Evolutionary conservation across 2,888 invertebrate genomes (phyloP).

Genomic region (Aporophyla lueneburgensis): DNA sequence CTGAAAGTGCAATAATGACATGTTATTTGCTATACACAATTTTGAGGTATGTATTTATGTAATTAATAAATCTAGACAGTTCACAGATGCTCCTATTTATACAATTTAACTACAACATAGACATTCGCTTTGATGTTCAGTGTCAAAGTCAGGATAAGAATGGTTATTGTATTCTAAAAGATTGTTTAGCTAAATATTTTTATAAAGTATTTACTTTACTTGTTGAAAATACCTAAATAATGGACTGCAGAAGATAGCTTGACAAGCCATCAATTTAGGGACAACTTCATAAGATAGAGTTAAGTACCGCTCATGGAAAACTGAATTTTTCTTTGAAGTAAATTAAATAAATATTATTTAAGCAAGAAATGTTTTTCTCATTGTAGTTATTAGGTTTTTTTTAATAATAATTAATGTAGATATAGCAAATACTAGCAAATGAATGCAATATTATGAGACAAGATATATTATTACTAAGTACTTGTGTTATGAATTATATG

Average conservation of each 20-base stretch:
- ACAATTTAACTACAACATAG: slow-evolving; percentile 12
- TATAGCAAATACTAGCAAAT: not conserved
- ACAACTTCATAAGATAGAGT: not conserved
- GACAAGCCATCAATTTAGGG: slow-evolving; percentile 3
- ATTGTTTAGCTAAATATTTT: not conserved
- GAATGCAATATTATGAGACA: no score
- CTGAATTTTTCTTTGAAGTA: not conserved
- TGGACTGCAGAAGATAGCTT: not conserved
- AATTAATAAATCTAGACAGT: not conserved
- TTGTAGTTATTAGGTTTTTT: not conserved
- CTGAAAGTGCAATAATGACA: not conserved
- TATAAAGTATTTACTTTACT: not conserved
- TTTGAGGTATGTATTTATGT: not conserved
- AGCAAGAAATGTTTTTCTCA: not conserved
- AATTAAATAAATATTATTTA: not conserved
- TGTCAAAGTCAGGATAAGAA: slow-evolving; percentile 24
- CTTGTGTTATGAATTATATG: no score
- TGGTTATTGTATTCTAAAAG: slow-evolving; percentile 13
- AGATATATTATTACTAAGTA: no score
- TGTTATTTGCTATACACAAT: not conserved
- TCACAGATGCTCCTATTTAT: not conserved
- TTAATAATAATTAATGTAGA: not conserved
- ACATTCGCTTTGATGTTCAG: not conserved
- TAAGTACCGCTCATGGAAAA: not conserved
- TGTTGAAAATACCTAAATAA: not conserved